Base-by-base conservation (phyloP, 2,888 invertebrate species). In the Agonopterix subpropinquella region DNA sequence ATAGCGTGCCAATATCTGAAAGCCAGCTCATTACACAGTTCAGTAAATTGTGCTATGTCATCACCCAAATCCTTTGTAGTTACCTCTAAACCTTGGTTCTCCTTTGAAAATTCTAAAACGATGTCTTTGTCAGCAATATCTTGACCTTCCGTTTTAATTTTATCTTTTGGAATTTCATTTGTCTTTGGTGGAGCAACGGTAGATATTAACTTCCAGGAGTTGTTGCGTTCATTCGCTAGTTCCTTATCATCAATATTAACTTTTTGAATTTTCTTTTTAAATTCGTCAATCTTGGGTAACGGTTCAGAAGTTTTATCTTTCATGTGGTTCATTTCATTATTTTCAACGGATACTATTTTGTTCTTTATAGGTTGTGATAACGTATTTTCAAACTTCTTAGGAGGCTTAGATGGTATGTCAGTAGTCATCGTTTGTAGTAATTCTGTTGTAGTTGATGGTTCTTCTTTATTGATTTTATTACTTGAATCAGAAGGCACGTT, bases 21-120 rank as follows among this genome's bases (percentile, higher is more conserved):
- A 0, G 96, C 95, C 42, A 96, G 73, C 67, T 96, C 95, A 70
- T 96, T 96, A 70, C 96, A 96, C 1, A 96, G 86, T 56, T 93
- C 92, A 0, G 93, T 89, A 69, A 96, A 96, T 50, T 93, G 91
- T n/a, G 91, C 89, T 36, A 96, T 89, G 69, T 96, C 96, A 52
- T 92, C 91, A 51, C 93, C 93, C 35, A 96, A 86, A 62, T 90
- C 85, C 47, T 91, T 89, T 0, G 93, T 92, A 18, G 94, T 96
- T 1, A 92, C 93, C 72, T 96, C 96, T 18, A 96, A 77, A 0
- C 95, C 95, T 58, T 92, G 92, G 47, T 87, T 87, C 73, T 86
- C 84, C 54, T 80, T 76, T 1, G 82, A 82, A 61, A 75, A 77
- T 36, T 87, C 85, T 51, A 88, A 65, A 13, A 80, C 54, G 43